Evolutionary conservation across 2,113 vertebrate species (phyloP).

Genomic region (Erythrocercus mccallii): DNA sequence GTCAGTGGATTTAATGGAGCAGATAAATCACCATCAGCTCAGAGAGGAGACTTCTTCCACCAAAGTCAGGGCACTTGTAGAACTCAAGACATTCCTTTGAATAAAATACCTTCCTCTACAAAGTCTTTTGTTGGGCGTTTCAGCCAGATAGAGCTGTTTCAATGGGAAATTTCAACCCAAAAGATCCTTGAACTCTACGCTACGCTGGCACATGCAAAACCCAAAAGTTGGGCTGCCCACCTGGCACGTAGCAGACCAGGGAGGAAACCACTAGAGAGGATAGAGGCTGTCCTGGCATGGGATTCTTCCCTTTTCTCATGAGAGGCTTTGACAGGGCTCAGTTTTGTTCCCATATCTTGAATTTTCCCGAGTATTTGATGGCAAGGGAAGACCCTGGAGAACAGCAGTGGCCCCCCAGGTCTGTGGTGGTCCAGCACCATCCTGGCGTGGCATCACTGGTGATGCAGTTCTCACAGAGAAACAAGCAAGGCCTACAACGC

Average conservation of each 20-base stretch:
- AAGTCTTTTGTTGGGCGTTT: not conserved
- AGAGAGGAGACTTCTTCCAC: not conserved
- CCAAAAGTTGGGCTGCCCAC: not conserved
- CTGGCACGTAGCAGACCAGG: not conserved
- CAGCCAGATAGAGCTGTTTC: not conserved
- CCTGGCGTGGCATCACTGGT: not conserved
- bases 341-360: not conserved
- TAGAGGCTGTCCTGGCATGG: not conserved
- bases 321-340: not conserved
- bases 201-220: not conserved
- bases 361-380: not conserved
- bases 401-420: not conserved
- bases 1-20: not conserved
- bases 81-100: not conserved
- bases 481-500: not conserved
- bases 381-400: not conserved
- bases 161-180: not conserved
- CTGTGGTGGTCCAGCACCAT: no score
- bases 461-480: not conserved
- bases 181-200: not conserved
- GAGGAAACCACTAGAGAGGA: not conserved
- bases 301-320: not conserved
- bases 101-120: not conserved
- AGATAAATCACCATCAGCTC: constrained; percentile 21
- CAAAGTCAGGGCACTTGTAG: not conserved